Evolutionary conservation across 1,140 invertebrate species (phyloP), one percentile per base, ranked within the genome.

Genomic region (Drosophila suzukii): DNA sequence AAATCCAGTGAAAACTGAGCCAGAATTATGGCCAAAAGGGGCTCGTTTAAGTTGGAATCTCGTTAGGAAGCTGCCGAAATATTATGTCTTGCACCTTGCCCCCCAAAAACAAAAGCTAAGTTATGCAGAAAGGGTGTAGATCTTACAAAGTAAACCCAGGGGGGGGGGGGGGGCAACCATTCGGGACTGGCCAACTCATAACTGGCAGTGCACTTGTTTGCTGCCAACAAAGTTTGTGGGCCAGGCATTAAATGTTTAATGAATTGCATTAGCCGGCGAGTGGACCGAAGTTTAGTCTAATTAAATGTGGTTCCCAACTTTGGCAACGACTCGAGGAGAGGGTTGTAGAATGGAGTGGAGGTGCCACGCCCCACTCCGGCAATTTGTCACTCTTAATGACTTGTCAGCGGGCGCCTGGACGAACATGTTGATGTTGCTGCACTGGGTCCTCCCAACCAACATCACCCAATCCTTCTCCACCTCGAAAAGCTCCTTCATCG

Each of bases 311-410:
- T 66, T 17, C 50, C 44, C 54, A 85, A 74, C 60, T 86, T 86
- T 75, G 61, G 53, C 66, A 78, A 78, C 49, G 63, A 83, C 70
- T 75, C 78, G 47, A 49, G 8, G 32, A 10, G 32, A 0, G 8
- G 32, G 2, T 3, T 7, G 6, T 32, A 0, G 46, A 49, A 13
- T 66, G 34, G 63, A 5, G 27, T 27, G 27, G 27, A 27, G 27
- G 27, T 27, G 61, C 80, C 67, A 62, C 77, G 68, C 73, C 81
- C 57, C 58, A 32, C 65, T 51, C 24, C 34, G 56, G 72, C 84
- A 88, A 83, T 89, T 88, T 88, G 84, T 89, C 84, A 83, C 62
- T 83, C 81, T 67, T 88, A 88, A 88, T 88, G 84, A 89, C 83
- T 86, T 83, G 78, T 88, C 81, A 81, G 74, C 81, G 76, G 76